A percentile compares a stretch with the other conserved stretches of the same genome.
phyloP scores from a whole-genome alignment of 1,140 invertebrate genomes.

The Ceratosolen solmsi region DNA sequence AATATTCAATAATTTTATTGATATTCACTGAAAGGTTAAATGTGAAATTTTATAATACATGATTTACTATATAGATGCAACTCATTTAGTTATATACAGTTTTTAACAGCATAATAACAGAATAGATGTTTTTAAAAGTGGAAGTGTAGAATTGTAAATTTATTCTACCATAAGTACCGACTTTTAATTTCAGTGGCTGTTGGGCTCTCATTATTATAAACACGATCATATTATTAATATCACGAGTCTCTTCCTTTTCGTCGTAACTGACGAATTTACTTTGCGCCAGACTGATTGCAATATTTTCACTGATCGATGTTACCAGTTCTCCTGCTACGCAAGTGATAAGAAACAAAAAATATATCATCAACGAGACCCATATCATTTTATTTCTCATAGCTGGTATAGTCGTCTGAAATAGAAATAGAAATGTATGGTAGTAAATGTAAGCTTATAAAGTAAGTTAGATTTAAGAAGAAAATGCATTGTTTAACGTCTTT shows the following conservation, averaged over 20 bases:
- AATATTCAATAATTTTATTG: no score
- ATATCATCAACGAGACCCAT: background rate
- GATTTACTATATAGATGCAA: no score
- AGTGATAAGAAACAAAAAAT: background rate
- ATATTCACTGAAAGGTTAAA: no score
- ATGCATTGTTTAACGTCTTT: no score
- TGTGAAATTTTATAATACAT: no score
- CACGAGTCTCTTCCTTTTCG: background rate
- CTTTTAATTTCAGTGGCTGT: background rate
- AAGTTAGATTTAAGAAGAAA: no score
- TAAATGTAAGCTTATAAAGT: no score
- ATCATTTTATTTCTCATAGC: background rate
- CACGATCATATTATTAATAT: background rate
- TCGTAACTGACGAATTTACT: background rate
- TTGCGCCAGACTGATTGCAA: background rate
- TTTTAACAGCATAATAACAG: background rate
- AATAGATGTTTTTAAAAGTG: constrained; percentile 6
- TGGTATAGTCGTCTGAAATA: background rate
- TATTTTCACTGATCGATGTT: background rate
- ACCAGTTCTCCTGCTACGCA: background rate
- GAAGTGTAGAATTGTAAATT: background rate
- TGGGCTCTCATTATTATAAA: constrained; percentile 11
- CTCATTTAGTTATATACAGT: background rate
- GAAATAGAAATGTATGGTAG: background rate
- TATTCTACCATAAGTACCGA: background rate